phyloP scores from a whole-genome alignment of 2,113 vertebrate genomes.

The Centropus bengalensis region DNA sequence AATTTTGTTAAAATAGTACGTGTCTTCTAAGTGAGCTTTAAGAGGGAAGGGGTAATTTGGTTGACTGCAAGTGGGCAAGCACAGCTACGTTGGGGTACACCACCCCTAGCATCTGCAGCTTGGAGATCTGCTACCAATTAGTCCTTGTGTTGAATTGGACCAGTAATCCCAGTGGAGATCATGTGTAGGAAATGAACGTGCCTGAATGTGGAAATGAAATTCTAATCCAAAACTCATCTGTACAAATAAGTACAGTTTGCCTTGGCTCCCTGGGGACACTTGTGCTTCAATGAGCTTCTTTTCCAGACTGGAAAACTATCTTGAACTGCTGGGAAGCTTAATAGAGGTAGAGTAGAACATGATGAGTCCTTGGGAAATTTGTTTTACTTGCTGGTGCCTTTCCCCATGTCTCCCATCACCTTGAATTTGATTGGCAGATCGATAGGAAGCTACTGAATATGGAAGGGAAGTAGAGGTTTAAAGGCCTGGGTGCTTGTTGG shows the following conservation, averaged over 20 bases:
- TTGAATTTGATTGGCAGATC: neutral
- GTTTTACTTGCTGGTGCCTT: neutral
- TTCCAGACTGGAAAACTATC: neutral
- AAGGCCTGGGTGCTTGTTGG: neutral
- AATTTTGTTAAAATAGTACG: neutral
- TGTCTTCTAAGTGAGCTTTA: neutral
- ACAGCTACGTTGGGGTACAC: neutral
- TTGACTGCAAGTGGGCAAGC: neutral
- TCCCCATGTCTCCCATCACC: neutral
- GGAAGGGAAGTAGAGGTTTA: neutral
- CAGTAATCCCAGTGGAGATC: neutral
- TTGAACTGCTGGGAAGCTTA: neutral
- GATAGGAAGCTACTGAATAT: neutral
- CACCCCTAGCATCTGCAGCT: neutral
- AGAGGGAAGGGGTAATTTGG: neutral
- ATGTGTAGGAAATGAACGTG: neutral
- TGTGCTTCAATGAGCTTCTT: neutral
- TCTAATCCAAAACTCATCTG: neutral
- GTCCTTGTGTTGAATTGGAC: neutral
- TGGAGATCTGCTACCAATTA: neutral
- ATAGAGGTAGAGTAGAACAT: neutral
- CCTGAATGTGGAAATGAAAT: neutral
- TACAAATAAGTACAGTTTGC: neutral
- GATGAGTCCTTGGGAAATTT: neutral
- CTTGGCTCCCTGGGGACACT: neutral